Evolutionary conservation across 2,888 invertebrate genomes (phyloP).

Genomic region (Athalia cordata): DNA sequence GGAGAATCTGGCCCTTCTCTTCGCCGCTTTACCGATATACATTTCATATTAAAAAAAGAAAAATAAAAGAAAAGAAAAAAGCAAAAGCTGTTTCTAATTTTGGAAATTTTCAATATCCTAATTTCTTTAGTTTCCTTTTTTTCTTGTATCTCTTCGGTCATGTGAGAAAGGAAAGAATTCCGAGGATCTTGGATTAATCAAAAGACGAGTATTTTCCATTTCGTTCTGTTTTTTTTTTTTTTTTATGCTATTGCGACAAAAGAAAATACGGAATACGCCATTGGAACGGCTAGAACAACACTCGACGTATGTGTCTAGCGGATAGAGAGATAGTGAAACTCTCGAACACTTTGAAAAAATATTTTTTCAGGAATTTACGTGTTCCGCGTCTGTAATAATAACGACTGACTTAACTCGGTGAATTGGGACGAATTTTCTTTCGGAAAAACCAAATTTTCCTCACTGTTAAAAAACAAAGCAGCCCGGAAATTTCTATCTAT

Average conservation of each 20-base stretch:
- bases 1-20: background rate
- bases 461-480: too few species aligned
- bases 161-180: background rate
- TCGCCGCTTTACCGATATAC: too few species aligned
- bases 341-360: conserved; percentile 37
- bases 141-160: too few species aligned
- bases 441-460: too few species aligned
- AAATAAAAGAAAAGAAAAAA: conserved; percentile 40
- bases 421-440: background rate
- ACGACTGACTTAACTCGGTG: background rate
- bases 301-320: background rate
- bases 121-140: too few species aligned
- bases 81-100: background rate
- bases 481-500: too few species aligned
- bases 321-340: conserved; percentile 45
- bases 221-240: conserved; percentile 53
- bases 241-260: conserved; percentile 19
- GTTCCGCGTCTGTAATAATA: background rate
- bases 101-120: too few species aligned
- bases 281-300: conserved; percentile 24
- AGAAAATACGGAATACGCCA: conserved; percentile 4
- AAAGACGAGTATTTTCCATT: conserved; percentile 45
- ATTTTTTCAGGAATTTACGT: conserved; percentile 23
- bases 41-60: background rate
- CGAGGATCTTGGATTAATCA: conserved; percentile 7